phyloP scores from a whole-genome alignment of 2,113 vertebrate species.

The human region DNA sequence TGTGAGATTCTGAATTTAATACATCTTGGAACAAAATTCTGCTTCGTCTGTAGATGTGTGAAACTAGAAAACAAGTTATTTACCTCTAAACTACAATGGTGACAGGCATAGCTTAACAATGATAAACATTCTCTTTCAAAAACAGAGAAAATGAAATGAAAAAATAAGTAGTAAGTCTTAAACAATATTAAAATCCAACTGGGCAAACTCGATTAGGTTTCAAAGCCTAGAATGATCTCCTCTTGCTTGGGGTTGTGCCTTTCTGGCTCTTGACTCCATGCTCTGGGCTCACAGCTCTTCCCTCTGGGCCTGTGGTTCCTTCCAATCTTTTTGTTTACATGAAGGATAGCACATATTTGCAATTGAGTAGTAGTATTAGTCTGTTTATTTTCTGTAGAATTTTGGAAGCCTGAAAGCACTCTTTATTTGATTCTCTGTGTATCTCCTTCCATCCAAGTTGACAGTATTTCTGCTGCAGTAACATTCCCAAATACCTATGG shows the following conservation, averaged over 20 bases:
- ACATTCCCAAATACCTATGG: neutral
- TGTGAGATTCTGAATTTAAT: neutral
- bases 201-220: accelerated
- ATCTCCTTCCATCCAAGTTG: neutral
- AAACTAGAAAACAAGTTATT: neutral
- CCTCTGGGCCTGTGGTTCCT: neutral
- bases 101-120: neutral
- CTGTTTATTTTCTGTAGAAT: neutral
- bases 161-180: neutral
- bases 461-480: neutral
- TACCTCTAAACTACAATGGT: neutral
- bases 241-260: neutral
- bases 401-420: neutral
- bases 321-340: neutral
- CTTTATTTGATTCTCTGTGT: neutral
- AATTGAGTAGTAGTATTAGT: neutral
- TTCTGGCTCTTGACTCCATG: neutral
- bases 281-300: neutral
- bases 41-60: accelerated
- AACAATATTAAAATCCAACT: neutral
- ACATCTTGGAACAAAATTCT: neutral
- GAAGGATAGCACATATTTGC: neutral
- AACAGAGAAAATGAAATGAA: neutral
- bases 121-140: neutral
- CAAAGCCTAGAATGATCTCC: neutral